Evolutionary conservation across 1,140 invertebrate genomes (phyloP).

Genomic region (Diabrotica undecimpunctata): DNA sequence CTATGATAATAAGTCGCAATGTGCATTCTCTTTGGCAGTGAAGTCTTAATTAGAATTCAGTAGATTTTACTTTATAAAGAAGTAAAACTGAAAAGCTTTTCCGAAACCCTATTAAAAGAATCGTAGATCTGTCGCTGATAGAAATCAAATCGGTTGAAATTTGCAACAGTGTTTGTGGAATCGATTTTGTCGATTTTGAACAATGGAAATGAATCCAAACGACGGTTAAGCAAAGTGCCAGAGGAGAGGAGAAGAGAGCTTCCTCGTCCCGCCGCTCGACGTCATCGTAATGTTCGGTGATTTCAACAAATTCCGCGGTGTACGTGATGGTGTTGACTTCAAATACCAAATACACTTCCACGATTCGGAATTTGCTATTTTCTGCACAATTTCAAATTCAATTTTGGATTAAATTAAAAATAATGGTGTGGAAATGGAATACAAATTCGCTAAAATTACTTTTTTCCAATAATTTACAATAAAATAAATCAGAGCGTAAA

Average conservation of each 20-base stretch:
- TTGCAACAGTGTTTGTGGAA: neutral
- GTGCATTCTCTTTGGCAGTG: too few relatives aligned
- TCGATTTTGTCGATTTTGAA: neutral
- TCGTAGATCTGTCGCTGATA: neutral
- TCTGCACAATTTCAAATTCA: neutral
- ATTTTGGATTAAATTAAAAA: neutral
- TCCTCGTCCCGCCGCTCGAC: too few relatives aligned
- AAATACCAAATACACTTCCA: neutral
- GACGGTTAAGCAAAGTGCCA: neutral
- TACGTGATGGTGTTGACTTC: neutral
- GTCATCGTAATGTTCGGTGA: neutral
- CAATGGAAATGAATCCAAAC: constrained; percentile 2
- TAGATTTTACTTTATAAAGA: too few relatives aligned
- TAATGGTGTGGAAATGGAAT: too few relatives aligned
- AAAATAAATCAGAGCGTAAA: too few relatives aligned
- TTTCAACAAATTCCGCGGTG: neutral
- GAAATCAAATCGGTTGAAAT: neutral
- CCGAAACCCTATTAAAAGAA: too few relatives aligned
- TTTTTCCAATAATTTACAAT: too few relatives aligned
- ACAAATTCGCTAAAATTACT: too few relatives aligned
- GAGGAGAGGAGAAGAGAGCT: too few relatives aligned
- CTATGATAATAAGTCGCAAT: too few relatives aligned
- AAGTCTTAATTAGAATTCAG: too few relatives aligned
- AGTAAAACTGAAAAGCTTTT: too few relatives aligned
- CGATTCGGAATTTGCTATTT: neutral